Evolutionary conservation across 2,113 vertebrate species (phyloP).

Genomic region (Nyctereutes procyonoides): DNA sequence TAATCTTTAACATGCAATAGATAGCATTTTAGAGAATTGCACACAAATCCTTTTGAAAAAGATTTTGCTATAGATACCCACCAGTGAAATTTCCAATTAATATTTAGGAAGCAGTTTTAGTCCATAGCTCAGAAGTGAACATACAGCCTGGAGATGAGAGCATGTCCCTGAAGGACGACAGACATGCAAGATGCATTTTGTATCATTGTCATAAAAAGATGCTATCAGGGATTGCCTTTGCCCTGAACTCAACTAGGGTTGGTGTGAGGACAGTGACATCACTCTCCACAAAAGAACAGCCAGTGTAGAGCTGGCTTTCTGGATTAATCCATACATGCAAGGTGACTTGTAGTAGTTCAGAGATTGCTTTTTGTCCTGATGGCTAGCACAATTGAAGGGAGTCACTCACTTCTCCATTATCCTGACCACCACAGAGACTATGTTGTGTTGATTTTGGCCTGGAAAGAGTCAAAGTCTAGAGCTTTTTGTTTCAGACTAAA

Average conservation of each 20-base stretch:
- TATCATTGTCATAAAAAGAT: not conserved
- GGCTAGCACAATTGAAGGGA: not conserved
- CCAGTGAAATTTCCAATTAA: not conserved
- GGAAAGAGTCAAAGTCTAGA: not conserved
- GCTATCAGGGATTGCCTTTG: not conserved
- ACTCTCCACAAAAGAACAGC: not conserved
- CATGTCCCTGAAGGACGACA: not conserved
- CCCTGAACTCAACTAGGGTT: not conserved
- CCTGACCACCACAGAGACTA: not conserved
- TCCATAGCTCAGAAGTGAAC: not conserved
- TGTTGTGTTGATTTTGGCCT: not conserved
- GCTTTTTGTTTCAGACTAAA: not conserved
- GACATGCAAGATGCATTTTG: not conserved
- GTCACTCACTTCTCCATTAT: not conserved
- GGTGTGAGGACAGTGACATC: not conserved
- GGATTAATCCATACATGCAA: not conserved
- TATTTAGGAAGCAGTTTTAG: not conserved
- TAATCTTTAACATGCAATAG: not conserved
- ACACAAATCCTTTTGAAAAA: slow-evolving; percentile 4
- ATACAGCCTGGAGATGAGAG: not conserved
- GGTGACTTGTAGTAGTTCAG: not conserved
- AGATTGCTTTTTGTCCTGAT: not conserved
- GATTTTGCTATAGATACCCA: not conserved
- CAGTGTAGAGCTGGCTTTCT: not conserved
- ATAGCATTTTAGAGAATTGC: not conserved